phyloP scores from a whole-genome alignment of 2,888 invertebrate species.

The Tetragonisca angustula region DNA sequence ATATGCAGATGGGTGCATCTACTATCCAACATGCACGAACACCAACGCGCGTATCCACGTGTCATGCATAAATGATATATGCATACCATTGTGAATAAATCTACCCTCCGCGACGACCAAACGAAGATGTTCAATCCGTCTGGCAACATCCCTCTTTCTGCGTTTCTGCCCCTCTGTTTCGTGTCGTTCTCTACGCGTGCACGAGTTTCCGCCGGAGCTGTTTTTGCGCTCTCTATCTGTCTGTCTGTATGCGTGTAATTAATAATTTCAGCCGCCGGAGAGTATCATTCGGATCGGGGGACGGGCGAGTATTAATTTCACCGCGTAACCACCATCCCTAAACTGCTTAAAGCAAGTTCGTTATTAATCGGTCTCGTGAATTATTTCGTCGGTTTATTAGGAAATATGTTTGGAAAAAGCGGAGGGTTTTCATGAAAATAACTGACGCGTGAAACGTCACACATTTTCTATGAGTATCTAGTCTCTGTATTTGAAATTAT shows the following conservation, averaged over 20 bases:
- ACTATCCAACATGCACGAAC: constrained; percentile 32
- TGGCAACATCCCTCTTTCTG: neutral
- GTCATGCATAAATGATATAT: constrained; percentile 66
- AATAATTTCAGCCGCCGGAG: constrained; percentile 54
- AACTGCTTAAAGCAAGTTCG: constrained; percentile 34
- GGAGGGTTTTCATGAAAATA: too few species aligned
- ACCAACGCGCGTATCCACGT: constrained; percentile 31
- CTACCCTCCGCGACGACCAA: constrained; percentile 34
- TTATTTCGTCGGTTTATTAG: constrained; percentile 40
- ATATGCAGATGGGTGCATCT: constrained; percentile 51
- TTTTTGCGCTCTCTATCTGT: neutral
- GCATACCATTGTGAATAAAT: constrained; percentile 59
- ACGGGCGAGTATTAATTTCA: constrained; percentile 46
- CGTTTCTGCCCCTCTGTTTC: neutral
- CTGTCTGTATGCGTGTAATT: constrained; percentile 36
- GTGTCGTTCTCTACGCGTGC: constrained; percentile 12
- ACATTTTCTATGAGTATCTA: too few species aligned
- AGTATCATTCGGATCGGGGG: constrained; percentile 21
- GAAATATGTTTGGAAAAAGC: neutral
- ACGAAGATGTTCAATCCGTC: constrained; percentile 50
- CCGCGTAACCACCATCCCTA: constrained; percentile 41
- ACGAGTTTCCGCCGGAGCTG: neutral
- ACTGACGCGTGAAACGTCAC: too few species aligned
- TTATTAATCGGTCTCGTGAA: constrained; percentile 49
- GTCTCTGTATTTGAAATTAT: neutral